Percentiles rank a stretch among this genome's conserved stretches.
phyloP scores from a whole-genome alignment of 1,140 invertebrate genomes.

The Plectrocnemia conspersa region DNA sequence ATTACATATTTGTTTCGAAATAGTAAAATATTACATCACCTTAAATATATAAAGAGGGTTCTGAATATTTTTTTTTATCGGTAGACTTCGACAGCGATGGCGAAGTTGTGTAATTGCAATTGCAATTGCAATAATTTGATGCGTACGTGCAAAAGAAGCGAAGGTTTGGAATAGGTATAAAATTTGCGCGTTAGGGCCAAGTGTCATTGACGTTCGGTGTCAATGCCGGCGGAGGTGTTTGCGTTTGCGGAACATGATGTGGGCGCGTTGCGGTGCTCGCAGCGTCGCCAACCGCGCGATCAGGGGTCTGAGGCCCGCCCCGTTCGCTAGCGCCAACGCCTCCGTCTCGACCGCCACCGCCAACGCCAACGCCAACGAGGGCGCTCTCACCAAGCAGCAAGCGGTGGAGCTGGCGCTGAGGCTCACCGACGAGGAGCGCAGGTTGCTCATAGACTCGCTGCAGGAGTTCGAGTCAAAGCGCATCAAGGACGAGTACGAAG shows the following conservation, averaged over 20 bases:
- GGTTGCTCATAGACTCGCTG: conserved; percentile 58
- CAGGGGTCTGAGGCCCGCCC: not conserved
- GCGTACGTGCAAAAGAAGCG: not conserved
- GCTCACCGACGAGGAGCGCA: conserved; percentile 64
- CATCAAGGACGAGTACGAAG: conserved; percentile 68
- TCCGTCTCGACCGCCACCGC: not conserved
- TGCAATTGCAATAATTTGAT: no score
- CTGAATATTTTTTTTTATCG: no score
- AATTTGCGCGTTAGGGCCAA: no score
- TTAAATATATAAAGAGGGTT: no score
- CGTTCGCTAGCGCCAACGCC: not conserved
- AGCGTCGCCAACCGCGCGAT: not conserved
- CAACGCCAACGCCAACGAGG: conserved; percentile 39
- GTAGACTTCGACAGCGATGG: no score
- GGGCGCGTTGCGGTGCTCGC: not conserved
- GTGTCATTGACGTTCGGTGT: no score
- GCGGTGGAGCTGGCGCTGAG: conserved; percentile 64
- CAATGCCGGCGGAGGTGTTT: not conserved
- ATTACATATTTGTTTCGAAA: no score
- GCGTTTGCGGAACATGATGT: not conserved
- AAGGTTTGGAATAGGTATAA: no score
- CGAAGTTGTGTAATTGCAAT: no score
- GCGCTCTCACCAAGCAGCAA: conserved; percentile 59
- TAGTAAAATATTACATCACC: no score
- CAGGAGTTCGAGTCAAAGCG: conserved; percentile 67